A percentile compares a stretch with the other conserved stretches of the same genome.
These are phyloP conservation scores for Galleria mellonella DNA, from an alignment of 1,140 invertebrate species.

Conservation along the genomic window DNA sequence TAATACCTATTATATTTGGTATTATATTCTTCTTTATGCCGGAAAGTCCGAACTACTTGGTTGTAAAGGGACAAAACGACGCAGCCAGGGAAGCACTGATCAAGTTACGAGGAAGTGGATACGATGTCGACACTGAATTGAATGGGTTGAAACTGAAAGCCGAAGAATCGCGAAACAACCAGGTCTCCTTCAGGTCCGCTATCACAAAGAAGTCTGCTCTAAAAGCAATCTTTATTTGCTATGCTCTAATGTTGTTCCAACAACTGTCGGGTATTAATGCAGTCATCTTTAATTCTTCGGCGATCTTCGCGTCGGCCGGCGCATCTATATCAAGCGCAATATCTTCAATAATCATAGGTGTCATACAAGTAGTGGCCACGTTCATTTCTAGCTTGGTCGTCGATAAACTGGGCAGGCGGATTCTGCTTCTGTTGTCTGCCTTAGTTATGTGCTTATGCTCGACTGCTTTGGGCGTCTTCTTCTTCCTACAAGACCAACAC, in stretches of 20 bases:
- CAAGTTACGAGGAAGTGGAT: constrained; percentile 79
- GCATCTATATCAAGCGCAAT: constrained; percentile 73
- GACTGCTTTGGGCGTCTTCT: constrained; percentile 78
- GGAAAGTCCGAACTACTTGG: constrained; percentile 81
- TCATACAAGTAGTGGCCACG: constrained; percentile 84
- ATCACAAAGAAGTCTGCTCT: constrained; percentile 76
- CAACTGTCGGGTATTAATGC: constrained; percentile 91
- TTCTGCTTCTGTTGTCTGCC: constrained; percentile 80
- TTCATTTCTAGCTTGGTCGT: constrained; percentile 83
- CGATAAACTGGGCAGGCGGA: constrained; percentile 83
- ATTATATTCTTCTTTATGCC: constrained; percentile 85
- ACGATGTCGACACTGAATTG: constrained; percentile 77
- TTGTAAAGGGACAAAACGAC: constrained; percentile 76
- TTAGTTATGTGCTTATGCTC: constrained; percentile 78
- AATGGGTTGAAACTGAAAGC: constrained; percentile 77
- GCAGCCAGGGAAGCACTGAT: constrained; percentile 79
- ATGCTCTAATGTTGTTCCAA: constrained; percentile 89
- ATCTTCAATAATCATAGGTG: constrained; percentile 84
- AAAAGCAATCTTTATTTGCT: constrained; percentile 83
- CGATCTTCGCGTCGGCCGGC: constrained; percentile 82
- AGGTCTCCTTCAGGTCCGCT: constrained; percentile 72
- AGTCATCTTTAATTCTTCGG: constrained; percentile 86
- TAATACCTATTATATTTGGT: constrained; percentile 81
- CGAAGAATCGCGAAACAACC: constrained; percentile 70
- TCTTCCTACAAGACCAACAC: constrained; percentile 75